phyloP scores from a whole-genome alignment of 2,888 invertebrate species.

The Kuschelorhynchus macadamiae region DNA sequence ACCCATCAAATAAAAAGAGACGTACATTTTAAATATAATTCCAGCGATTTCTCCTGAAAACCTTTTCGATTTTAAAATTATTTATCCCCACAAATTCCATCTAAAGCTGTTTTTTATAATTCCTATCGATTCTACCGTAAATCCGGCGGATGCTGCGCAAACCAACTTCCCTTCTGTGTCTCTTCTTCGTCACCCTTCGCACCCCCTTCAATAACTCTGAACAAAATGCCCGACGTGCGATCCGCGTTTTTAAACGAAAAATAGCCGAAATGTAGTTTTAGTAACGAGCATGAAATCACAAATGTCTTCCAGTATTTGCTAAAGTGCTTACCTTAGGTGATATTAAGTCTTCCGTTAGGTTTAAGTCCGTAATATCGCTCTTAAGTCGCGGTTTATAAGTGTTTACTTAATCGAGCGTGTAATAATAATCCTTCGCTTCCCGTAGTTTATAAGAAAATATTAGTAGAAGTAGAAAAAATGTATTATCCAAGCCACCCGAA shows the following conservation, averaged over 20 bases:
- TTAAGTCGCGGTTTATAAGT: constrained; percentile 26
- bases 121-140: constrained; percentile 51
- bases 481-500: constrained; percentile 24
- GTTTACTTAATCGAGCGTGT: constrained; percentile 17
- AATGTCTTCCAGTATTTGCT: constrained; percentile 40
- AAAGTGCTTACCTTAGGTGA: constrained; percentile 32
- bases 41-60: too few species aligned
- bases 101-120: constrained; percentile 26
- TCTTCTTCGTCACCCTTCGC: constrained; percentile 30
- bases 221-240: constrained; percentile 34
- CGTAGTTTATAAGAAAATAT: constrained; percentile 13
- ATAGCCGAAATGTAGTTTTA: constrained; percentile 30
- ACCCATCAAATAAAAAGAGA: too few species aligned
- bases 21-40: too few species aligned
- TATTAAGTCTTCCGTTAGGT: constrained; percentile 50
- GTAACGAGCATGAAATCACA: constrained; percentile 38
- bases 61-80: constrained; percentile 21
- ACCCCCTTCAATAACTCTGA: constrained; percentile 15
- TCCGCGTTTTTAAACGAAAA: constrained; percentile 21
- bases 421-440: constrained; percentile 42
- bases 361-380: constrained; percentile 29
- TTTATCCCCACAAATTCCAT: constrained; percentile 21
- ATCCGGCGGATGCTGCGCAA: constrained; percentile 62
- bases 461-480: constrained; percentile 25
- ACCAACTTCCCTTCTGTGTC: constrained; percentile 49